A percentile compares a stretch with the other conserved stretches of the same genome.
Evolutionary conservation across 2,888 invertebrate genomes (phyloP).

Genomic region (Apotomis betuletana): DNA sequence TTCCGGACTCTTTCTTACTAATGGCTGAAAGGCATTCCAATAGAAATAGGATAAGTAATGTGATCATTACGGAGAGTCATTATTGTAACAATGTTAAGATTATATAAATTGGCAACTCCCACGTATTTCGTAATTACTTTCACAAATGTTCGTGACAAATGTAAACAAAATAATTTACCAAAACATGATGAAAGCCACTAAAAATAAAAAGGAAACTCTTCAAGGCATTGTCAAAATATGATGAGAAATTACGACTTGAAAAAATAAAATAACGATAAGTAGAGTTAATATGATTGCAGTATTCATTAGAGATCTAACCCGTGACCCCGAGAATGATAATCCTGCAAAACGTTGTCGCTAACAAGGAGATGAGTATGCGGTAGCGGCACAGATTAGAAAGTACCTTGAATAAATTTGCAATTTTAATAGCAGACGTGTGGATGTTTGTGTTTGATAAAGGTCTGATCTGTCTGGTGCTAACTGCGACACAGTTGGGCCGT

Average conservation of each 20-base stretch:
- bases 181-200: not conserved
- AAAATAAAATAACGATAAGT: not conserved
- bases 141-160: not conserved
- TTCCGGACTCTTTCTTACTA: constrained; percentile 12
- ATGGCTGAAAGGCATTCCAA: constrained; percentile 16
- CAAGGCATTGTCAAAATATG: too few relatives aligned
- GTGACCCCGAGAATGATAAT: constrained; percentile 13
- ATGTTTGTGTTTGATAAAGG: constrained; percentile 39
- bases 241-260: not conserved
- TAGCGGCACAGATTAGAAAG: constrained; percentile 33
- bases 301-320: constrained; percentile 9
- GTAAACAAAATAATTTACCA: not conserved
- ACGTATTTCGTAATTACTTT: constrained; percentile 20
- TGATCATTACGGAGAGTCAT: constrained; percentile 13
- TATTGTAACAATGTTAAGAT: constrained; percentile 25
- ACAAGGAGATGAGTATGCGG: constrained; percentile 22
- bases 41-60: constrained; percentile 20
- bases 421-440: constrained; percentile 35
- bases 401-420: constrained; percentile 38
- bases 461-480: constrained; percentile 42
- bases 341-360: constrained; percentile 9
- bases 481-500: constrained; percentile 46
- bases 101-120: constrained; percentile 27
- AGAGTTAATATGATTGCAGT: constrained; percentile 1
- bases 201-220: too few relatives aligned